Evolutionary conservation across 2,888 invertebrate species (phyloP).

Genomic region (Trissolcus japonicus): DNA sequence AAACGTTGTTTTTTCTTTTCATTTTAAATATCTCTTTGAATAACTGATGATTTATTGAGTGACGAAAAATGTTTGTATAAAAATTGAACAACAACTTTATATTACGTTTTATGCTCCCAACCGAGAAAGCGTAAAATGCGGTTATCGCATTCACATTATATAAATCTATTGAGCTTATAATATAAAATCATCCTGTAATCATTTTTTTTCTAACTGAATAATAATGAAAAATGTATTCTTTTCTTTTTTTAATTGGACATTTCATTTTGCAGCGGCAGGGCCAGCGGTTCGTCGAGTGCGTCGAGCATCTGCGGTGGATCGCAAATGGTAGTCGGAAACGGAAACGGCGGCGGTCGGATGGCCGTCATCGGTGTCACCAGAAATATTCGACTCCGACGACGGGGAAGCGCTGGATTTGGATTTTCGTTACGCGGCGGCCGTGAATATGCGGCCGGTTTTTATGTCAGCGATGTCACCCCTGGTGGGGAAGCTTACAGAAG

Average conservation of each 20-base stretch:
- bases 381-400: constrained; percentile 78
- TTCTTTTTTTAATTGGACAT: neutral
- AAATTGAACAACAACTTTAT: too few relatives aligned
- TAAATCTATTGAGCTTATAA: too few relatives aligned
- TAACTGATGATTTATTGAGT: too few relatives aligned
- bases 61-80: too few relatives aligned
- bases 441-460: constrained; percentile 95
- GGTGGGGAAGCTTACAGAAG: constrained; percentile 91
- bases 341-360: constrained; percentile 76
- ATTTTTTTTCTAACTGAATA: too few relatives aligned
- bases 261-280: constrained; percentile 58
- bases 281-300: constrained; percentile 71
- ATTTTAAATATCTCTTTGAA: too few relatives aligned
- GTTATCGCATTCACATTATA: too few relatives aligned
- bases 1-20: too few relatives aligned
- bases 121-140: too few relatives aligned
- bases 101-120: too few relatives aligned
- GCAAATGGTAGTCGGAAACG: constrained; percentile 70
- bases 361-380: constrained; percentile 80
- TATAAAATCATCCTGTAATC: too few relatives aligned
- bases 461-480: constrained; percentile 90
- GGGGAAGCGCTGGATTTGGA: constrained; percentile 84
- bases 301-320: constrained; percentile 64
- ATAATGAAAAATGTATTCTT: neutral
- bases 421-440: constrained; percentile 91